phyloP scores from a whole-genome alignment of 2,888 invertebrate genomes.

The Orgyia antiqua region DNA sequence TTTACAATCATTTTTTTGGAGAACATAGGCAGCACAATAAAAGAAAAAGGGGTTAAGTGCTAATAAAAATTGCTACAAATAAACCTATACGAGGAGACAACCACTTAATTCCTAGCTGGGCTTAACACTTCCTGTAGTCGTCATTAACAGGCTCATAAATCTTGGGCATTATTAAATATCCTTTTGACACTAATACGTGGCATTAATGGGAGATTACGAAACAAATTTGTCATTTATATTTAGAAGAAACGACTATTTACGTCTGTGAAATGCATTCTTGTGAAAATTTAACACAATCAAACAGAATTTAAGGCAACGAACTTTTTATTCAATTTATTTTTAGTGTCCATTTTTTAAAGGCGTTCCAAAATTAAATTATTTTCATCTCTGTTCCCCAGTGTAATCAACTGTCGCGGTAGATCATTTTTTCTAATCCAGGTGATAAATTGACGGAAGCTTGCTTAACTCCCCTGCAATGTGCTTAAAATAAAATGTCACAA shows the following conservation, averaged over 20 bases:
- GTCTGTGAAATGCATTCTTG: no score
- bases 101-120: constrained; percentile 31
- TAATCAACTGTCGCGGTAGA: constrained; percentile 34
- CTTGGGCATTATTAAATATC: constrained; percentile 48
- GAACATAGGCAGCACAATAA: neutral
- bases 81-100: constrained; percentile 18
- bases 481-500: constrained; percentile 42
- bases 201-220: constrained; percentile 32
- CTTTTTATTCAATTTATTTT: no score
- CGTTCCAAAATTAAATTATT: no score
- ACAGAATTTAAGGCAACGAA: no score
- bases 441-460: constrained; percentile 52
- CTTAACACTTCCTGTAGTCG: constrained; percentile 41
- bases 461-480: constrained; percentile 35
- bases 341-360: no score
- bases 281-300: no score
- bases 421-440: constrained; percentile 58
- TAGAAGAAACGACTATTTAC: no score
- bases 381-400: constrained; percentile 24
- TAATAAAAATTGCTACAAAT: constrained; percentile 23
- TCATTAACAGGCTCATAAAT: constrained; percentile 40
- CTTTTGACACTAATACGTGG: constrained; percentile 33
- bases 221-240: constrained; percentile 51
- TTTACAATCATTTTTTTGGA: no score
- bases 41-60: constrained; percentile 24